phyloP scores from a whole-genome alignment of 2,113 vertebrate genomes.

The Raja brachyura region DNA sequence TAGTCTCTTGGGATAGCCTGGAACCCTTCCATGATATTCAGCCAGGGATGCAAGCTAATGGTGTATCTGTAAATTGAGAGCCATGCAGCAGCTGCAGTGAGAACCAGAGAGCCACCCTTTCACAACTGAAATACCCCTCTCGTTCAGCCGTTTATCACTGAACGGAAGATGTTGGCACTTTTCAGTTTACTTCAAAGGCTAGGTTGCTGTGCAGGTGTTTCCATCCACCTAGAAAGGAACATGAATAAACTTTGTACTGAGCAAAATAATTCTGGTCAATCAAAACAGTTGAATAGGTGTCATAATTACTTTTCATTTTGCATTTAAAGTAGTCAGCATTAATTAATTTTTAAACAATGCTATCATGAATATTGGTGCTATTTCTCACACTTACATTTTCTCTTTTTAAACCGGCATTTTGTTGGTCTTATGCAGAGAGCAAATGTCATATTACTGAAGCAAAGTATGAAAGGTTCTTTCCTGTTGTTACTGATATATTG shows the following conservation, averaged over 20 bases:
- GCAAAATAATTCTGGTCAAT: slow-evolving; percentile 32
- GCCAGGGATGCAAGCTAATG: slow-evolving; percentile 44
- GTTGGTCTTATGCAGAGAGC: background rate
- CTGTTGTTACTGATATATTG: background rate
- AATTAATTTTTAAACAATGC: background rate
- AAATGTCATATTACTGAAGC: background rate
- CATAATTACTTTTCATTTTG: background rate
- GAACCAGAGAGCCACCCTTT: slow-evolving; percentile 47
- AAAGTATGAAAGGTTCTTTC: background rate
- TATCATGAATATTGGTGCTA: background rate
- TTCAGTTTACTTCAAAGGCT: slow-evolving; percentile 57
- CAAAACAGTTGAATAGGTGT: slow-evolving; percentile 44
- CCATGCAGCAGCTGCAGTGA: slow-evolving; percentile 41
- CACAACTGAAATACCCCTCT: slow-evolving; percentile 47
- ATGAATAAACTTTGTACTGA: slow-evolving; percentile 50
- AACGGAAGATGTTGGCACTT: slow-evolving; percentile 43
- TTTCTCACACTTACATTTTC: background rate
- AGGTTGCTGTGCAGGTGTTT: slow-evolving; percentile 52
- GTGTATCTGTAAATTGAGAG: slow-evolving; percentile 56
- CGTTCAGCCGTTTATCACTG: slow-evolving; percentile 40
- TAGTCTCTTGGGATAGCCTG: slow-evolving; percentile 47
- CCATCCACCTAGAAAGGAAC: slow-evolving; percentile 55
- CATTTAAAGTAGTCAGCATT: background rate
- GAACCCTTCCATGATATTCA: slow-evolving; percentile 45
- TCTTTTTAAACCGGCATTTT: background rate